phyloP scores from a whole-genome alignment of 2,113 vertebrate species.

The Laticauda laticaudata region DNA sequence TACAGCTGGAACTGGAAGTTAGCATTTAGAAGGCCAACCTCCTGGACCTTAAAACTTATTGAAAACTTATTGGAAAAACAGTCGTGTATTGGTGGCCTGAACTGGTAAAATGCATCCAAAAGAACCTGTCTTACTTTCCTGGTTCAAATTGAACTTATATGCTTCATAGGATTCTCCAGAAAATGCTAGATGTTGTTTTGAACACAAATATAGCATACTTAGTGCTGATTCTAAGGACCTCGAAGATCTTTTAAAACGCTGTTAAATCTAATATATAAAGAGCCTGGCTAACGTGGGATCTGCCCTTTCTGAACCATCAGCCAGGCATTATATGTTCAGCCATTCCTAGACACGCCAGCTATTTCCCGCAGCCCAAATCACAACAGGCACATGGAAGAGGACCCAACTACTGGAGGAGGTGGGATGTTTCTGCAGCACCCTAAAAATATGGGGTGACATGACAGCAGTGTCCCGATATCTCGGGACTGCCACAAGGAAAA shows the following conservation, averaged over 20 bases:
- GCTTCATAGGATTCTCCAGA: not conserved
- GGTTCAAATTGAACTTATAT: not conserved
- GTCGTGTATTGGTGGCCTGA: not conserved
- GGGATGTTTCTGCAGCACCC: not conserved
- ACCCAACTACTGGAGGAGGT: not conserved
- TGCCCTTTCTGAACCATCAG: not conserved
- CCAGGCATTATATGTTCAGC: not conserved
- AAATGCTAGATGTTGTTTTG: not conserved
- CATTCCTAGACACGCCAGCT: not conserved
- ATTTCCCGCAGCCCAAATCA: not conserved
- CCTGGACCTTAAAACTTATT: too few relatives aligned
- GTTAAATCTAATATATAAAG: not conserved
- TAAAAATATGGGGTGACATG: not conserved
- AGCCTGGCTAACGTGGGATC: not conserved
- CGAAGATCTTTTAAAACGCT: not conserved
- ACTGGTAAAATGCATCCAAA: not conserved
- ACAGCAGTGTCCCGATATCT: too few relatives aligned
- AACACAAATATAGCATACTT: not conserved
- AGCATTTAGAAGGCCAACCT: not conserved
- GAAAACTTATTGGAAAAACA: not conserved
- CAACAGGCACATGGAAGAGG: not conserved
- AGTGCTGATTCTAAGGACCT: not conserved
- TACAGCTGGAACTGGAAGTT: not conserved
- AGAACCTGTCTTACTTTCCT: not conserved
- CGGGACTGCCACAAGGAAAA: too few relatives aligned